Base-by-base conservation (phyloP, 2,797 vertebrate genomes). In the Benthosema pterotum region DNA sequence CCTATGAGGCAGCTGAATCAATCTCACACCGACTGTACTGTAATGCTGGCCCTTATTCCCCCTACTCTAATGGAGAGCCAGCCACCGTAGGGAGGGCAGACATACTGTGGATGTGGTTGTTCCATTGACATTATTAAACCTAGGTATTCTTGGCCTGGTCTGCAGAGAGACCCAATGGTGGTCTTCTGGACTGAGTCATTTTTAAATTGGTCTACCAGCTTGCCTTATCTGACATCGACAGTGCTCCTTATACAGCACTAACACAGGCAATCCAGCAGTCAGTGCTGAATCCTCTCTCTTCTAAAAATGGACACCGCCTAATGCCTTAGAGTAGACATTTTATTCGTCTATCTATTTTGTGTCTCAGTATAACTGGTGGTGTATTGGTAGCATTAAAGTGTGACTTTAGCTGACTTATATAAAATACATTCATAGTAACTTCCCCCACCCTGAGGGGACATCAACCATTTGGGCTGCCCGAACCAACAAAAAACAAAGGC, bases 1-100 rank as follows among this genome's bases (percentile, higher is more conserved):
- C n/a, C 52, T 60, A 68, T n/a, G n/a, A 76, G 74, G 66, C 63
- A 67, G 55, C 19, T 73, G 72, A 83, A 87, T 89, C 82, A 86
- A 84, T 85, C 74, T 78, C 60, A 54, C 59, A 72, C 74, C 67
- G 73, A 32, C 32, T 32, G 32, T 32, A 32, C 32, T 32, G 32
- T 32, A 79, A 82, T 77, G 69, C 74, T 51, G 65, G 59, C 53
- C 32, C 70, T 75, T 80, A 80, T 78, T 78, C 74, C 66, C 75
- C 63, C 49, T 42, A 7, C 49, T 71, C 50, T 59, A 71, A 71
- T 32, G 65, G 67, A 74, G 52, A 69, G 56, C 43, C 66, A 52
- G 45, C 67, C 71, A 69, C 65, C 61, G 63, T 43, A 45, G 73
- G 74, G 67, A 67, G 59, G n/a, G n/a, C n/a, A n/a, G n/a, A n/a